These are phyloP conservation scores for Lasioglossum albipes DNA, from an alignment of 1,140 invertebrate species.

Conservation along the genomic window DNA sequence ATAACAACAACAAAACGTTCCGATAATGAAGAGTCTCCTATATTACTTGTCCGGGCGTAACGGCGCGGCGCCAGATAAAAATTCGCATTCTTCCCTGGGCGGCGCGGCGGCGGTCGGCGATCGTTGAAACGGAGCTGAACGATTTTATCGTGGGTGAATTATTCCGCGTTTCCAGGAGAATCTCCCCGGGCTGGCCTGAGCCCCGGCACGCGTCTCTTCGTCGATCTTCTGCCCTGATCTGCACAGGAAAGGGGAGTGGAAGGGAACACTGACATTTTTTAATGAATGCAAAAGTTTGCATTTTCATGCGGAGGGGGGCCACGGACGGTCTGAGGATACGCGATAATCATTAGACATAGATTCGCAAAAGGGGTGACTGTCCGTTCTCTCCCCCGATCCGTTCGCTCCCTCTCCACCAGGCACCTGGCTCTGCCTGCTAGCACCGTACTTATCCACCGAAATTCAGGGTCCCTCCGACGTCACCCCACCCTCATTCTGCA, in stretches of 20 bases:
- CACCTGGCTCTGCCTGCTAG: slow-evolving; percentile 20
- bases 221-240: not conserved
- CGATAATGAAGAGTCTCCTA: not conserved
- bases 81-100: not conserved
- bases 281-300: slow-evolving; percentile 57
- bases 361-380: slow-evolving; percentile 66
- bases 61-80: not conserved
- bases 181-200: too few species aligned
- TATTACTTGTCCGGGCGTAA: not conserved
- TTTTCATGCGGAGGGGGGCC: slow-evolving; percentile 46
- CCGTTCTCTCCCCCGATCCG: slow-evolving; percentile 48
- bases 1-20: not conserved
- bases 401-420: slow-evolving; percentile 26
- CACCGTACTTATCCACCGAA: slow-evolving; percentile 67
- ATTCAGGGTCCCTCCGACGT: slow-evolving; percentile 64
- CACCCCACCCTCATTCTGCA: slow-evolving; percentile 49
- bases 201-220: not conserved
- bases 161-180: not conserved
- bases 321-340: slow-evolving; percentile 49
- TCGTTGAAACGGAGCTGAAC: not conserved
- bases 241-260: not conserved
- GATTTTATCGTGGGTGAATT: not conserved
- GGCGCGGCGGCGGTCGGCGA: not conserved
- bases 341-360: slow-evolving; percentile 72
- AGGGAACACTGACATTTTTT: slow-evolving; percentile 54